Base-by-base conservation (phyloP, 1,140 invertebrate genomes). In the Drosophila erecta region DNA sequence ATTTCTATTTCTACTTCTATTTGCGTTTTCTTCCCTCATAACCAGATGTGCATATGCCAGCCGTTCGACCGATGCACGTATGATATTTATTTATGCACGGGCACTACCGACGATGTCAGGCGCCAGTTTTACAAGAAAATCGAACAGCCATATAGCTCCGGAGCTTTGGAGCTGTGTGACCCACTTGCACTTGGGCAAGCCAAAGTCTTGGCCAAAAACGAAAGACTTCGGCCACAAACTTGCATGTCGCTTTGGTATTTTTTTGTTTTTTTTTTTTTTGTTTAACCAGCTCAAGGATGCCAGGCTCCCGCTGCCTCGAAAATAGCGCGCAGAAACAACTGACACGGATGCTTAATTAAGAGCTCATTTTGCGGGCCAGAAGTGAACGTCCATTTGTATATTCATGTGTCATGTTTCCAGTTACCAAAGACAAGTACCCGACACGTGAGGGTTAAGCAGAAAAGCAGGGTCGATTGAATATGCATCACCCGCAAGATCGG, bases 261-360 rank as follows among this genome's bases (percentile, higher is more conserved):
- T n/a, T 10, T 30, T 30, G 2, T 0, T 2, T 30, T 30, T 10
- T 50, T 59, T 56, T 66, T 27, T 49, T 66, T 66, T 60, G 55
- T 41, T 66, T 60, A 50, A 38, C 53, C 60, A 44, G 66, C 58
- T 47, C 47, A 77, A 85, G 81, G 81, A 86, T 85, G 73, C 61
- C 46, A 43, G 46, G 54, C 46, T 60, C 17, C 41, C 41, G 41
- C 41, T 44, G 41, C 41, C 41, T 20, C 20, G 30, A 30, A 46
- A 41, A 71, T 30, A 64, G 54, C 55, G 50, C 50, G 44, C 56
- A 37, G 74, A 58, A 77, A 78, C 77, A 72, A 51, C 65, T 87
- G 79, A 86, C 79, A 73, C 75, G 67, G 83, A 73, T 87, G 70
- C 83, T 86, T 86, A 86, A 86, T 86, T 86, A 86, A 86, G 83